Evolutionary conservation across 2,113 vertebrate genomes (phyloP), one percentile per base, ranked within the genome.

Genomic region (Tringa solitaria): DNA sequence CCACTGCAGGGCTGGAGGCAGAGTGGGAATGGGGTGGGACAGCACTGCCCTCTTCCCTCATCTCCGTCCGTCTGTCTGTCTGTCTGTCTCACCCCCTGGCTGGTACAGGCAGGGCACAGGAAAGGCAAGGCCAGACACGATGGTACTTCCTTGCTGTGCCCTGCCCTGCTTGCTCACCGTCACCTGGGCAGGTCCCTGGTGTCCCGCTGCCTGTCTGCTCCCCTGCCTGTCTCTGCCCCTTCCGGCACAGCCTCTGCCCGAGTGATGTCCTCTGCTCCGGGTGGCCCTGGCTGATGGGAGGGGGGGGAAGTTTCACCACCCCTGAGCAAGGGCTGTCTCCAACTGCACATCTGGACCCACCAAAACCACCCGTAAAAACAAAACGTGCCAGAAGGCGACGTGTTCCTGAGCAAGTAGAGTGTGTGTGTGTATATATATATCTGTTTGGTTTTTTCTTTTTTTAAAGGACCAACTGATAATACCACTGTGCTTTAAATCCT

Each of bases 141-240:
- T 74, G 76, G 77, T 41, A 14, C 45, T 96, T 97, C 95, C 90
- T 88, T 10, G 37, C 23, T 7, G 33, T 23, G 91, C 51, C 70
- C 1, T 1, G 54, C 95, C 97, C 53, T 8, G 86, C 89, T 90
- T 92, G 91, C 96, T 98, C 96, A 93, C n/a, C 12, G 1, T 27
- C 33, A 46, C 33, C 14, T 1, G 3, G 28, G 37, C 35, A 30
- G 30, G 24, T 9, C 45, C 60, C 21, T 5, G 0, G 12, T 20
- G 67, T 53, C 59, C 64, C 1, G 1, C 43, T 33, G 35, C 43
- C 24, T 20, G 12, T 65, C 72, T 28, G 30, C 67, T 82, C 12
- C 27, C 43, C 41, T 51, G 41, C 51, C 54, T 39, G 35, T 22
- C 56, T 37, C 60, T 46, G 43, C 37, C 59, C 19, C 2, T 50